These are phyloP conservation scores for Podilymbus podiceps DNA, from an alignment of 2,113 vertebrate genomes.

Conservation along the genomic window DNA sequence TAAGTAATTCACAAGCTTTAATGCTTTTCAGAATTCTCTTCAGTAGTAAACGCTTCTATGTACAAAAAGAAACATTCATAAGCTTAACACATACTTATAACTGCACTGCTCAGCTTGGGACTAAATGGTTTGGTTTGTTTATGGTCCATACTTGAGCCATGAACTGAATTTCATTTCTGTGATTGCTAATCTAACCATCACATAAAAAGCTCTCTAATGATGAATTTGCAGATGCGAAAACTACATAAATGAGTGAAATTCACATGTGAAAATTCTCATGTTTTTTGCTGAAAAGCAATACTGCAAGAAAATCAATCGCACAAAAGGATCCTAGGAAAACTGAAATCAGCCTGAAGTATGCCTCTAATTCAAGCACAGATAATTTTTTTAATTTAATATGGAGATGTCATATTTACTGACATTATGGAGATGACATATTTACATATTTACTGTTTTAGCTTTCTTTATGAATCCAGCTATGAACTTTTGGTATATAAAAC, in stretches of 20 bases:
- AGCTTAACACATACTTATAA: not conserved
- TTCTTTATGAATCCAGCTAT: not conserved
- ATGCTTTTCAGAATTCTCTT: not conserved
- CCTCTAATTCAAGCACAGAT: not conserved
- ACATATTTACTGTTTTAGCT: not conserved
- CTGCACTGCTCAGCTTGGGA: not conserved
- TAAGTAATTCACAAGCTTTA: not conserved
- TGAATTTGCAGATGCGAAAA: not conserved
- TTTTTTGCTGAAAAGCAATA: not conserved
- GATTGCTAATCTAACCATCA: not conserved
- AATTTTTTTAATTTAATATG: not conserved
- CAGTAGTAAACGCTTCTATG: not conserved
- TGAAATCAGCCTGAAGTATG: not conserved
- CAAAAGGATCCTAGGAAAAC: not conserved
- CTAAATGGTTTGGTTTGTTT: not conserved
- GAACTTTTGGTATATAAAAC: not conserved
- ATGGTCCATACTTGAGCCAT: not conserved
- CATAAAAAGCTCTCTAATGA: not conserved
- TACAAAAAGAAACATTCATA: not conserved
- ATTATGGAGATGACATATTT: not conserved
- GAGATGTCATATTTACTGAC: not conserved
- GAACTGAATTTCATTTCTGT: not conserved
- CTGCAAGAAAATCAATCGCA: not conserved
- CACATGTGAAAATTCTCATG: not conserved
- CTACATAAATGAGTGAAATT: not conserved